Base-by-base conservation (phyloP, 2,797 vertebrate species). In the Poeciliopsis presidionis region DNA sequence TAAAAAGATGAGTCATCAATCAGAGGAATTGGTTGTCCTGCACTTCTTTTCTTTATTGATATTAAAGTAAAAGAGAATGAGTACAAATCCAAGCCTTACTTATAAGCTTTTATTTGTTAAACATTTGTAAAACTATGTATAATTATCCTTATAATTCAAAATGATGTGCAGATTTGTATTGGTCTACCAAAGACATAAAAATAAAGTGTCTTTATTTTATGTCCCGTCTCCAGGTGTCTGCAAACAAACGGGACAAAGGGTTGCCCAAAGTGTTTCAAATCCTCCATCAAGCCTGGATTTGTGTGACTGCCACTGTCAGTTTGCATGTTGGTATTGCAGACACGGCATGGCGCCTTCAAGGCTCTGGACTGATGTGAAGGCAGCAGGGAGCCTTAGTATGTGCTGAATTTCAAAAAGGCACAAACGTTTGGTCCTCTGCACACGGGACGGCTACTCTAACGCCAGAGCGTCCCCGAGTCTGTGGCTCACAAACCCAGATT, bases 261-360 rank as follows among this genome's bases (percentile, higher is more conserved):
- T 70, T 99, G 98, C 90, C 98, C 98, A 33, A 99, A 97, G 85
- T 99, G 98, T 87, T 97, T 96, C 76, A 97, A 97, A 74, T 95
- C 96, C 12, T 98, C 98, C 70, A 94, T 99, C 95, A 99, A 99
- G 92, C 98, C 98, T 1, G 97, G 98, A 75, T 99, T 99, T 80
- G 98, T 99, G 91, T 99, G 97, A 99, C 73, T 18, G 69, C 33
- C 39, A 41, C 30, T 20, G 45, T 25, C 75, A 7, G 69, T 79
- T 70, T 59, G 57, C 75, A 78, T n/a, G 30, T 84, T 75, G 87
- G 88, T 90, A 87, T 80, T 89, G 84, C 89, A 89, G 86, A 91
- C 84, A 74, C 85, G 65, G 83, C 72, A 18, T 7, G 76, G 82
- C 20, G 83, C 89, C 88, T 87, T 55, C 75, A 78, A 36, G 79